phyloP scores from a whole-genome alignment of 2,113 vertebrate species.

The Gavia stellata region DNA sequence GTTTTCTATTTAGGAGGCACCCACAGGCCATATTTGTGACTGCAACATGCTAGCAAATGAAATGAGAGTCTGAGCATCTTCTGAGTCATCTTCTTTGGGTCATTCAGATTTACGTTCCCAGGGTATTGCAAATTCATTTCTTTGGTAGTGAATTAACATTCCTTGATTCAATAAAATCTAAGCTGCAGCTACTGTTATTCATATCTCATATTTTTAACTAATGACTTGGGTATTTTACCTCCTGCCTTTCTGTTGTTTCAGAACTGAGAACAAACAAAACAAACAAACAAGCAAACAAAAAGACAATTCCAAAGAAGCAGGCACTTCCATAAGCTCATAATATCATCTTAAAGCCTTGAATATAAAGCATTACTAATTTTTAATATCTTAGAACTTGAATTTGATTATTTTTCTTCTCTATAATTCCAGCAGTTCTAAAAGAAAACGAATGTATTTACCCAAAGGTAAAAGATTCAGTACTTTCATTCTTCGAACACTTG shows the following conservation, averaged over 20 bases:
- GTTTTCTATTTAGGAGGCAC: neutral
- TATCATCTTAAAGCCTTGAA: neutral
- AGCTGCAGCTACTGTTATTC: neutral
- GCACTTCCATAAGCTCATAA: neutral
- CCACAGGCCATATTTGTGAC: neutral
- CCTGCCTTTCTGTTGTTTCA: neutral
- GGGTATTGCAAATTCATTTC: neutral
- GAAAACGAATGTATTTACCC: neutral
- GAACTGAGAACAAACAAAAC: neutral
- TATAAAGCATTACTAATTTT: neutral
- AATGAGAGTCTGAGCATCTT: neutral
- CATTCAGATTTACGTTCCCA: neutral
- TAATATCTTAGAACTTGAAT: neutral
- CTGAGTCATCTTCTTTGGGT: neutral
- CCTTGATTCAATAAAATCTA: neutral
- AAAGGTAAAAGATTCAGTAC: neutral
- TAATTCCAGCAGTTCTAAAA: neutral
- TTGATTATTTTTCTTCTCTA: neutral
- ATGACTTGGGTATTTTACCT: neutral
- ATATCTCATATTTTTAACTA: neutral
- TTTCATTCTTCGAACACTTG: neutral
- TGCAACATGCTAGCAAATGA: neutral
- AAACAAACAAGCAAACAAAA: too few relatives aligned
- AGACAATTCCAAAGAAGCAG: neutral
- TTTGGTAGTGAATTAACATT: neutral